Evolutionary conservation across 2,797 vertebrate genomes (phyloP).

Genomic region (Bovichtus variegatus): DNA sequence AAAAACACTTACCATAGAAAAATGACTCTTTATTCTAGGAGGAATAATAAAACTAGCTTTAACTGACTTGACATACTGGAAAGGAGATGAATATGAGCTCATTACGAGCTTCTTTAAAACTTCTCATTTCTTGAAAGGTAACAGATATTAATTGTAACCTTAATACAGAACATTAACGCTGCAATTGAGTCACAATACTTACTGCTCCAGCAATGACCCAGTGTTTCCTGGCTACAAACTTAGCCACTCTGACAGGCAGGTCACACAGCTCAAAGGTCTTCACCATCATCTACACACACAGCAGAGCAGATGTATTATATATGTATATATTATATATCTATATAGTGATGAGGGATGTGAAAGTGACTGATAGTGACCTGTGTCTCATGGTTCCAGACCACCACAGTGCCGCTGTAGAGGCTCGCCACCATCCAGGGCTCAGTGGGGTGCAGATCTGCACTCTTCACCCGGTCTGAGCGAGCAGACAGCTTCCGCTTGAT

Average conservation of each 20-base stretch:
- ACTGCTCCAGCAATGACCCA: slow-evolving; percentile 96
- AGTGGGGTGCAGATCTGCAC: slow-evolving; percentile 93
- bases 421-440: slow-evolving; percentile 98
- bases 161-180: neutral
- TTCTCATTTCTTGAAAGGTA: neutral
- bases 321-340: too few relatives aligned
- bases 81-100: neutral
- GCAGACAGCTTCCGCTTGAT: slow-evolving; percentile 95
- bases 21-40: neutral
- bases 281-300: slow-evolving; percentile 88
- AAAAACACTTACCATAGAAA: neutral
- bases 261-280: slow-evolving; percentile 96
- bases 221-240: slow-evolving; percentile 95
- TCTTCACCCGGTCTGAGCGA: slow-evolving; percentile 95
- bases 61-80: neutral
- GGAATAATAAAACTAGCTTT: neutral
- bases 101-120: neutral
- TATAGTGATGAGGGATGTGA: too few relatives aligned
- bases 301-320: neutral
- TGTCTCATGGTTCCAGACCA: slow-evolving; percentile 97
- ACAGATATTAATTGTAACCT: too few relatives aligned
- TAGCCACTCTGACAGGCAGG: slow-evolving; percentile 93
- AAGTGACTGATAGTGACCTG: slow-evolving; percentile 82
- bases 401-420: slow-evolving; percentile 95
- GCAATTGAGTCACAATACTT: slow-evolving; percentile 67